These are phyloP conservation scores for Drosophila atroscutellata DNA, from an alignment of 2,888 invertebrate species.

Conservation along the genomic window DNA sequence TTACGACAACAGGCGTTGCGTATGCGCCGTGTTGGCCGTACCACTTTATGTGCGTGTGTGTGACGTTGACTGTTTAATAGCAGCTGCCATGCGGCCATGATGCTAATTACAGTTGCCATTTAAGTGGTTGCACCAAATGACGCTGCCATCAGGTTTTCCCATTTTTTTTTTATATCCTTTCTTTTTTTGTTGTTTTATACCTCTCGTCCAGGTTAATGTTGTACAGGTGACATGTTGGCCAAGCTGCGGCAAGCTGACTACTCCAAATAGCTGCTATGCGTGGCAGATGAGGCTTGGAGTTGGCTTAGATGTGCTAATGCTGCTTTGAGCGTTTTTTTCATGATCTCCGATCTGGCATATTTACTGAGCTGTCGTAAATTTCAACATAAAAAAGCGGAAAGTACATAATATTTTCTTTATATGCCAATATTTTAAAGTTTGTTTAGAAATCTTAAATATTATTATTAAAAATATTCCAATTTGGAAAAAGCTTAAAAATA, in stretches of 20 bases:
- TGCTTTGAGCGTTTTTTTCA: not conserved
- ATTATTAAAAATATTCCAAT: not conserved
- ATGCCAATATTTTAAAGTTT: not conserved
- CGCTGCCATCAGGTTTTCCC: constrained; percentile 46
- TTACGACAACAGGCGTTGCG: constrained; percentile 77
- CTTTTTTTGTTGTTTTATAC: constrained; percentile 3
- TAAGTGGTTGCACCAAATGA: constrained; percentile 78
- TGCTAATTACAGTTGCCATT: constrained; percentile 78
- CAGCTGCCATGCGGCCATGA: constrained; percentile 79
- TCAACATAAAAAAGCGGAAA: not conserved
- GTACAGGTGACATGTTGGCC: constrained; percentile 62
- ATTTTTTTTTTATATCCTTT: constrained; percentile 18
- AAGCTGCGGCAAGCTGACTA: constrained; percentile 32
- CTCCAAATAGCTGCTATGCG: not conserved
- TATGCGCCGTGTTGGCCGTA: constrained; percentile 68
- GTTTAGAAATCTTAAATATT: not conserved
- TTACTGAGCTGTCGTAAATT: not conserved
- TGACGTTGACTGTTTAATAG: constrained; percentile 70
- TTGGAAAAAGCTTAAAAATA: not conserved
- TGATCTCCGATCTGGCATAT: not conserved
- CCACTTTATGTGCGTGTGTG: constrained; percentile 29
- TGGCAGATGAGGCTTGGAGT: not conserved
- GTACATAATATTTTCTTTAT: not conserved
- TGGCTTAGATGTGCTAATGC: not conserved
- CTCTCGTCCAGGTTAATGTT: constrained; percentile 13